A percentile compares a stretch with the other conserved stretches of the same genome.
Evolutionary conservation across 1,140 invertebrate genomes (phyloP).

Genomic region (Cardiocondyla obscurior): DNA sequence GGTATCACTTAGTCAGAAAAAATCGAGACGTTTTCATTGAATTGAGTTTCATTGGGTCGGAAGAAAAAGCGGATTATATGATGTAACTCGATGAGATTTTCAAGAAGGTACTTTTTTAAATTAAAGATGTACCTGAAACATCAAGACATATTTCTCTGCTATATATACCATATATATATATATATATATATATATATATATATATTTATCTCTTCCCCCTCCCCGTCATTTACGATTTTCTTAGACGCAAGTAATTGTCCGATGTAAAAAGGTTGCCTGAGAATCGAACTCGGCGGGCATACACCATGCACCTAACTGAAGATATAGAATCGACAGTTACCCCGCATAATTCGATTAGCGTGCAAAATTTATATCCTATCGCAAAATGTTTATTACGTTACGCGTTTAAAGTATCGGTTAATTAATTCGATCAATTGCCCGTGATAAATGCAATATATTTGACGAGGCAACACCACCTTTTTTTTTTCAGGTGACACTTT

Average conservation of each 20-base stretch:
- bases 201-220: no score
- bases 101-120: conserved; percentile 45
- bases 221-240: not conserved
- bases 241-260: not conserved
- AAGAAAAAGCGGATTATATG: conserved; percentile 24
- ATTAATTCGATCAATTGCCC: not conserved
- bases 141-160: conserved; percentile 19
- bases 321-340: not conserved
- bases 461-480: not conserved
- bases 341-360: not conserved
- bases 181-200: no score
- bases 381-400: not conserved
- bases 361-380: not conserved
- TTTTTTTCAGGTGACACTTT: not conserved
- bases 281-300: conserved; percentile 7
- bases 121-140: conserved; percentile 33
- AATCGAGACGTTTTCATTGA: not conserved
- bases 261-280: not conserved
- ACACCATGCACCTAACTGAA: not conserved
- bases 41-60: conserved; percentile 13
- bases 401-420: not conserved
- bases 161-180: no score
- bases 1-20: conserved; percentile 16
- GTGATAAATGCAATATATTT: not conserved
- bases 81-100: conserved; percentile 39